These are phyloP conservation scores for Scolopax bukidnonensis DNA, from an alignment of 2,797 vertebrate species.

Conservation along the genomic window DNA sequence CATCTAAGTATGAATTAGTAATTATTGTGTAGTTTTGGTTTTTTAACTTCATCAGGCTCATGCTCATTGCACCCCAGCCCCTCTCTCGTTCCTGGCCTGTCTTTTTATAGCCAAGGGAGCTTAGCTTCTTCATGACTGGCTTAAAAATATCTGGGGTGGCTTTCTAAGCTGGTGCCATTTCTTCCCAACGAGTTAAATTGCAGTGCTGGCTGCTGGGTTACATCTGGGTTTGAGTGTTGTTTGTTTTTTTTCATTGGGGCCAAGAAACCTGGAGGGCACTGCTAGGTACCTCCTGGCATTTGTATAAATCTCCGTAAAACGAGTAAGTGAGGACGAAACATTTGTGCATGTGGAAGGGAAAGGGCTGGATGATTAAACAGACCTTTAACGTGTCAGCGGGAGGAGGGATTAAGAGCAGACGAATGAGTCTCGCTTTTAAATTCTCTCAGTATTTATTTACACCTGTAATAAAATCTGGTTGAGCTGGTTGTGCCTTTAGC, in stretches of 20 bases:
- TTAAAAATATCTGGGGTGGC: neutral
- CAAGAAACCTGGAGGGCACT: neutral
- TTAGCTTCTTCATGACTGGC: accelerated
- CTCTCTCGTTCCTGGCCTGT: neutral
- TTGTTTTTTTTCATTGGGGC: neutral
- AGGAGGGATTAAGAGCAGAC: neutral
- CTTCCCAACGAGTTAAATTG: neutral
- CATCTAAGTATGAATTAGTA: too few relatives aligned
- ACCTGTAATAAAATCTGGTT: slow-evolving; percentile 57
- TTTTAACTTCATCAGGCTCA: neutral
- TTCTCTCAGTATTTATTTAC: slow-evolving; percentile 23
- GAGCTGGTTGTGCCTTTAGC: slow-evolving; percentile 53
- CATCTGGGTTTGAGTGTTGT: neutral
- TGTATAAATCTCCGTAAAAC: neutral
- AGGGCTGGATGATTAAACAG: neutral
- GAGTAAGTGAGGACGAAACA: neutral
- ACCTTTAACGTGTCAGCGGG: neutral
- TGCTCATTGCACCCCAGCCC: neutral
- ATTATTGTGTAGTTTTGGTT: too few relatives aligned
- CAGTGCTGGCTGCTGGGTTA: neutral
- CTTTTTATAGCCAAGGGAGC: neutral
- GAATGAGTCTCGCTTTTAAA: neutral
- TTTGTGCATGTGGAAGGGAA: neutral
- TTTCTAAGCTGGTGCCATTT: neutral
- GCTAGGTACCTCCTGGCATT: neutral